phyloP scores from a whole-genome alignment of 1,140 invertebrate genomes.

The Catajapyx aquilonaris region DNA sequence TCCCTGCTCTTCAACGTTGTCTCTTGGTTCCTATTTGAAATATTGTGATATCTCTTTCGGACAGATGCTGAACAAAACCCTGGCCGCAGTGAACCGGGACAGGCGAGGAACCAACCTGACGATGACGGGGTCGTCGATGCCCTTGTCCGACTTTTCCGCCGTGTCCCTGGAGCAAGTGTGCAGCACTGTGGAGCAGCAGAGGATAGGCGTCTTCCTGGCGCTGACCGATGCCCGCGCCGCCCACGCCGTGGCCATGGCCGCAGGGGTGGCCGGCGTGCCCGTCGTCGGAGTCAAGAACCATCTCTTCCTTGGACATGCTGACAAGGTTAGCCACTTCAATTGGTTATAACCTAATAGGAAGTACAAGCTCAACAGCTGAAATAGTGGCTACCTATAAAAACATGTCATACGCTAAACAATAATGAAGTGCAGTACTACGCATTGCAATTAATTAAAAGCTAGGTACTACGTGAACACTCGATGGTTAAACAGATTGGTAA shows the following conservation, averaged over 20 bases:
- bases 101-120: not conserved
- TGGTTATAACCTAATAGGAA: no score
- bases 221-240: not conserved
- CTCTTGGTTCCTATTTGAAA: no score
- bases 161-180: not conserved
- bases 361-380: no score
- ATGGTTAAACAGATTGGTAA: no score
- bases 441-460: no score
- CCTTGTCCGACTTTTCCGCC: not conserved
- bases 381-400: no score
- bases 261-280: not conserved
- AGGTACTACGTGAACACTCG: no score
- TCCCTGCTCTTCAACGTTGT: no score
- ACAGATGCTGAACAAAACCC: not conserved
- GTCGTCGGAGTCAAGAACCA: not conserved
- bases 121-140: not conserved
- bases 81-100: not conserved
- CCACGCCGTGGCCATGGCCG: not conserved
- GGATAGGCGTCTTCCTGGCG: not conserved
- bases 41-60: no score
- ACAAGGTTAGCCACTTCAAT: not conserved
- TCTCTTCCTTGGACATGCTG: not conserved
- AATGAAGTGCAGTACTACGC: no score
- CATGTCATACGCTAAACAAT: no score
- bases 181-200: not conserved